phyloP scores from a whole-genome alignment of 1,140 invertebrate species.

The Steinernema feltiae region DNA sequence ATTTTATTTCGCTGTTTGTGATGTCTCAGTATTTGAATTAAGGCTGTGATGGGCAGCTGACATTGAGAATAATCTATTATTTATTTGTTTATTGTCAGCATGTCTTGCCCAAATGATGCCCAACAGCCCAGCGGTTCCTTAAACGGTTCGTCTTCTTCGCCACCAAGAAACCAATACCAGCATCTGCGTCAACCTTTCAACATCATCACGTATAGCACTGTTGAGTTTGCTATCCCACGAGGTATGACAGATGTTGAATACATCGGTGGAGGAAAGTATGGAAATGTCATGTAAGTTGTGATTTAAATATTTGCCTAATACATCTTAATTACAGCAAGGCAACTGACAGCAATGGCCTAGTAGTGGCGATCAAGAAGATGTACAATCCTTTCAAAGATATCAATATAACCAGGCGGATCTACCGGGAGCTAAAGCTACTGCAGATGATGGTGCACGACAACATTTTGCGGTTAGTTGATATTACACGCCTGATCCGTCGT shows the following conservation, averaged over 20 bases:
- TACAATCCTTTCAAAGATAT: conserved; percentile 43
- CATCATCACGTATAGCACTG: conserved; percentile 33
- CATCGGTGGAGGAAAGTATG: conserved; percentile 52
- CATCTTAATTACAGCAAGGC: conserved; percentile 42
- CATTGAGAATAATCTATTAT: neutral
- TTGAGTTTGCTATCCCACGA: conserved; percentile 47
- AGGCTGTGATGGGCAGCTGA: conserved; percentile 9
- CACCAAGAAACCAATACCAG: conserved; percentile 5
- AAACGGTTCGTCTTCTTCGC: too few species aligned
- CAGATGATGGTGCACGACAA: conserved; percentile 55
- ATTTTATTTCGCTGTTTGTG: neutral
- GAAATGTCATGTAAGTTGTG: conserved; percentile 55
- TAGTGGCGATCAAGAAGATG: conserved; percentile 54
- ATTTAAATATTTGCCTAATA: conserved; percentile 18
- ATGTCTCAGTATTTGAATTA: neutral
- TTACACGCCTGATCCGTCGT: conserved; percentile 49
- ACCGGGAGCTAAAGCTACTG: conserved; percentile 50
- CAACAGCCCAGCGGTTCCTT: too few species aligned
- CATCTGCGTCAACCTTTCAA: conserved; percentile 23
- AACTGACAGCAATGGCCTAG: conserved; percentile 12
- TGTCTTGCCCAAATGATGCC: too few species aligned
- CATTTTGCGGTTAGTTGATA: conserved; percentile 51
- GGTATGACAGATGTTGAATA: conserved; percentile 46
- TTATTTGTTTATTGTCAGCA: neutral
- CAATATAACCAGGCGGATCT: conserved; percentile 47